Conservation (phyloP, 2,888 invertebrate genomes). For the Syrphus vitripennis region DNA sequence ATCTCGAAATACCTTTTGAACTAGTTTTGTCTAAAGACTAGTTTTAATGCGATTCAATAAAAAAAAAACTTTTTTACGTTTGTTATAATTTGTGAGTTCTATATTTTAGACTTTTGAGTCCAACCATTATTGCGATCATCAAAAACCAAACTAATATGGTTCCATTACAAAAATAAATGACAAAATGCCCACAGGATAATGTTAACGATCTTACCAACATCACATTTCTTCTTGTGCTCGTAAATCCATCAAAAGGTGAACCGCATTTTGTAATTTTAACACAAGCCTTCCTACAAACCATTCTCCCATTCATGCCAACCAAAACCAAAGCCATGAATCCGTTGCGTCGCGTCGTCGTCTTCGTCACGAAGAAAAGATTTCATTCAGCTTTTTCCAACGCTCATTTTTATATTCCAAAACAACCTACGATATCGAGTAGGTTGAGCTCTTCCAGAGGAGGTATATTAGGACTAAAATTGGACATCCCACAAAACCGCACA, state of each 20-base stretch:
- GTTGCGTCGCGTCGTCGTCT: too few species aligned
- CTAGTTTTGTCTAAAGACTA: too few species aligned
- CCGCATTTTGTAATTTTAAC: conserved; percentile 61
- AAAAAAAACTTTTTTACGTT: too few species aligned
- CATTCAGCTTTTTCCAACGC: conserved; percentile 59
- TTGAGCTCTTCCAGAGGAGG: neutral
- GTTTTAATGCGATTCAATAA: too few species aligned
- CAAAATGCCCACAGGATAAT: conserved; percentile 36
- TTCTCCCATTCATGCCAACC: conserved; percentile 57
- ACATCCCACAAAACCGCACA: conserved; percentile 68
- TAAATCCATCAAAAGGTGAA: conserved; percentile 65
- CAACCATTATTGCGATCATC: neutral
- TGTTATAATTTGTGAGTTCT: too few species aligned
- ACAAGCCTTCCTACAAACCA: conserved; percentile 11
- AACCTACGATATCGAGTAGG: neutral
- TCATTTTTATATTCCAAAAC: conserved; percentile 41
- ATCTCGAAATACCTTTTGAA: too few species aligned
- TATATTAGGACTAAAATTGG: conserved; percentile 51
- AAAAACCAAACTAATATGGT: neutral
- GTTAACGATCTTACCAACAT: conserved; percentile 62
- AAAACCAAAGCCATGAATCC: neutral
- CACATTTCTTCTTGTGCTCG: conserved; percentile 48
- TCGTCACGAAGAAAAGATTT: conserved; percentile 30
- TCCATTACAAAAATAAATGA: conserved; percentile 41
- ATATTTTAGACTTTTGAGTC: too few species aligned